Evolutionary conservation across 1,140 invertebrate species (phyloP).

Genomic region (Ptiloglossa arizonensis): DNA sequence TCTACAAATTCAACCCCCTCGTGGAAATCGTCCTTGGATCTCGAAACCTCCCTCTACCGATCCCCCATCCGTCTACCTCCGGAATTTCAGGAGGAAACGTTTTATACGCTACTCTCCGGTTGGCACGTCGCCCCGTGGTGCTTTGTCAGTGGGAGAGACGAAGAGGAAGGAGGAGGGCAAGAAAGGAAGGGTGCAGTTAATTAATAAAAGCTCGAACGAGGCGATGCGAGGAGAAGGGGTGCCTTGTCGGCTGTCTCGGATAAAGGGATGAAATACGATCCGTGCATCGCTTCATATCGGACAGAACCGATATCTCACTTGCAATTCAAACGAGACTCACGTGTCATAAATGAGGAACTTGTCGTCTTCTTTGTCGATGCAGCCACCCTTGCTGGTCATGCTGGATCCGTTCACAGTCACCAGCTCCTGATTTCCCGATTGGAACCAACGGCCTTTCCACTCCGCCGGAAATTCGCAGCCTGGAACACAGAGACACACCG

Average conservation of each 20-base stretch:
- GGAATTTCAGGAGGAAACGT: constrained; percentile 65
- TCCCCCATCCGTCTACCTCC: constrained; percentile 20
- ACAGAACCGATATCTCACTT: constrained; percentile 36
- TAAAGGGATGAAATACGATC: constrained; percentile 57
- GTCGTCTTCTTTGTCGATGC: constrained; percentile 84
- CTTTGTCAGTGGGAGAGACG: constrained; percentile 56
- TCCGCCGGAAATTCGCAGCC: constrained; percentile 87
- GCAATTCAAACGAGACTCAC: constrained; percentile 82
- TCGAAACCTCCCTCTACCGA: constrained; percentile 3
- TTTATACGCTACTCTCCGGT: constrained; percentile 56
- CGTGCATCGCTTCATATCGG: constrained; percentile 61
- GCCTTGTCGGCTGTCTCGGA: not conserved
- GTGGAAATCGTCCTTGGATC: constrained; percentile 4
- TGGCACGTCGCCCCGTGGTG: constrained; percentile 58
- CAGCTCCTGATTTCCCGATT: constrained; percentile 85
- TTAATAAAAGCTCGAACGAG: constrained; percentile 66
- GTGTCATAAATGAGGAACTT: constrained; percentile 90
- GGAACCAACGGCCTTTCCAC: constrained; percentile 91
- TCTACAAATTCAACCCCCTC: not conserved
- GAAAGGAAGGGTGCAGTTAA: constrained; percentile 55
- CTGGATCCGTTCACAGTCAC: constrained; percentile 87
- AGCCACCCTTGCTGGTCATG: constrained; percentile 89
- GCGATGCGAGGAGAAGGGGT: not conserved
- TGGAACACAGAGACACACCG: constrained; percentile 35
- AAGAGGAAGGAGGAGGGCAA: not conserved